Conservation (phyloP, 92 coral and sea anemone genomes). For the Porites cylindrica region DNA sequence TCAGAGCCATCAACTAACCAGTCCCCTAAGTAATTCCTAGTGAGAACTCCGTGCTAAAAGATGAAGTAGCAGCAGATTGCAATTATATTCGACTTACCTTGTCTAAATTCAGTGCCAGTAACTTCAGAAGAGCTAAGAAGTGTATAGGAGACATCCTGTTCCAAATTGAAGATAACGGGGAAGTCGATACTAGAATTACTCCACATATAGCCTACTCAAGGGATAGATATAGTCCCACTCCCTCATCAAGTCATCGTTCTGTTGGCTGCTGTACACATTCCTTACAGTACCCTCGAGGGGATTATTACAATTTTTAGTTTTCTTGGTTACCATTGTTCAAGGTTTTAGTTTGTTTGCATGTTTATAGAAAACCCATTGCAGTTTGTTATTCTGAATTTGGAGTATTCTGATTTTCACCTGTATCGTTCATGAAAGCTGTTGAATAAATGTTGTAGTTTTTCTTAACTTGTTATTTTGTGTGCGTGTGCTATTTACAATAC, state of each 20-base stretch:
- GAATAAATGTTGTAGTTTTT: conserved; percentile 11
- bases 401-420: not conserved
- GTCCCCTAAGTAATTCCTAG: not conserved
- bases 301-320: not conserved
- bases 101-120: not conserved
- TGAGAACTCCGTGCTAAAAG: not conserved
- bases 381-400: not conserved
- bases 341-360: conserved; percentile 16
- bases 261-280: conserved; percentile 20
- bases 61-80: conserved; percentile 27
- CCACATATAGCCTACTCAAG: conserved; percentile 7
- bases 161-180: conserved; percentile 24
- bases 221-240: conserved; percentile 57
- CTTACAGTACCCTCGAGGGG: not conserved
- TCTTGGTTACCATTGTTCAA: conserved; percentile 16
- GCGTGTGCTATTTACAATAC: conserved; percentile 1
- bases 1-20: conserved; percentile 29
- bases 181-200: conserved; percentile 11
- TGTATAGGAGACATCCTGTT: conserved; percentile 45
- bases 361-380: conserved; percentile 11
- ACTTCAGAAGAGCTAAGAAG: conserved; percentile 41
- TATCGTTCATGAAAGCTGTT: conserved; percentile 8
- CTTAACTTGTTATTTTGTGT: not conserved
- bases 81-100: conserved; percentile 42
- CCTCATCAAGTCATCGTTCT: conserved; percentile 50